phyloP scores from a whole-genome alignment of 2,113 vertebrate species.

The Solea solea region DNA sequence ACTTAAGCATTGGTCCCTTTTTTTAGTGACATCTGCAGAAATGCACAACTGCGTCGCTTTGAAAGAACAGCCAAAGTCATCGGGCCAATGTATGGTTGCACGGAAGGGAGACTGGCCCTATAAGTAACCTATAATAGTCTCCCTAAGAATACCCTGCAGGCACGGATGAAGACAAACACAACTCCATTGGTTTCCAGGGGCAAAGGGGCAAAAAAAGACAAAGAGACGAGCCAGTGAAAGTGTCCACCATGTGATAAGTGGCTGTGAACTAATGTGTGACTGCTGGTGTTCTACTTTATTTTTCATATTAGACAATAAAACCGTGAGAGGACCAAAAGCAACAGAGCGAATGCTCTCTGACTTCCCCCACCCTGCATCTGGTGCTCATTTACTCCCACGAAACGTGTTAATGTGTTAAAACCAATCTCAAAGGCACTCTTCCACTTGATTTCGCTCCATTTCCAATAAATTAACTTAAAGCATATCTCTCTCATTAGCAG shows the following conservation, averaged over 20 bases:
- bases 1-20: conserved; percentile 1
- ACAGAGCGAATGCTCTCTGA: not conserved
- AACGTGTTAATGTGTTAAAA: not conserved
- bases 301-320: no score
- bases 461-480: not conserved
- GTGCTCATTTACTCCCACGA: not conserved
- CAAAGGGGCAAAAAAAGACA: not conserved
- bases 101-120: conserved; percentile 36
- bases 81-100: conserved; percentile 42
- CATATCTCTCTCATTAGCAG: not conserved
- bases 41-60: conserved; percentile 41
- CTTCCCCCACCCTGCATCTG: not conserved
- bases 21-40: conserved; percentile 56
- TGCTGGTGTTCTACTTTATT: no score
- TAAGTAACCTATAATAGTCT: conserved; percentile 59
- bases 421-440: not conserved
- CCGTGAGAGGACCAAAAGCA: no score
- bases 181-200: conserved; percentile 13
- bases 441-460: not conserved
- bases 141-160: conserved; percentile 60
- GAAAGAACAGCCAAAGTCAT: conserved; percentile 45
- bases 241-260: no score
- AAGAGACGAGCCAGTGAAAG: no score
- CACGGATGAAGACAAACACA: conserved; percentile 42
- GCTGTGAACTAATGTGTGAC: no score